Percentiles rank a stretch among this genome's conserved stretches.
phyloP scores from a whole-genome alignment of 2,113 vertebrate genomes.

The Micromys minutus region DNA sequence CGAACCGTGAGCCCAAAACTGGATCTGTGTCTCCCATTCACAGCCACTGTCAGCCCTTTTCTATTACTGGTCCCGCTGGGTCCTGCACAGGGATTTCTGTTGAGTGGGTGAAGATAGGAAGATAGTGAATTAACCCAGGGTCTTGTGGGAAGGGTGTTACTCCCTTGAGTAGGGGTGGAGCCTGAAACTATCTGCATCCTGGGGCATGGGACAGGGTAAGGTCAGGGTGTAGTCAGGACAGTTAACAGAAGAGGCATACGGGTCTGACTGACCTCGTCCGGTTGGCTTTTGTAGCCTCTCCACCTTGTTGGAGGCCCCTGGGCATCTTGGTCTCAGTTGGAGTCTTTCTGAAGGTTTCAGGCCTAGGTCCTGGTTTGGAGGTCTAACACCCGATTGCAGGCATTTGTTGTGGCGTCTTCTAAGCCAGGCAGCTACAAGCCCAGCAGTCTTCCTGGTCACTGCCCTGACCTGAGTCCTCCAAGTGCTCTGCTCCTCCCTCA shows the following conservation, averaged over 20 bases:
- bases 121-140: not conserved
- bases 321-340: no score
- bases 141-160: not conserved
- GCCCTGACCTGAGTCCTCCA: not conserved
- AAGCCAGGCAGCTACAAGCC: not conserved
- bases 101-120: not conserved
- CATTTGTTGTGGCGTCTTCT: not conserved
- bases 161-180: not conserved
- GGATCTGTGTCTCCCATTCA: fast-evolving
- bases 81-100: not conserved
- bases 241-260: not conserved
- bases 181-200: not conserved
- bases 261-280: not conserved
- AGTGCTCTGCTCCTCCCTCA: not conserved
- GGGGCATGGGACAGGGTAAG: not conserved
- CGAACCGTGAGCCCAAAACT: not conserved
- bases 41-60: not conserved
- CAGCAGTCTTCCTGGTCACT: not conserved
- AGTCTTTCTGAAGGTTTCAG: not conserved
- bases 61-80: not conserved
- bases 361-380: not conserved
- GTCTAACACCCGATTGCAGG: not conserved
- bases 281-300: not conserved
- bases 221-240: not conserved
- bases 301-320: no score